These are phyloP conservation scores for Podilymbus podiceps DNA, from an alignment of 2,113 vertebrate genomes.

Conservation along the genomic window DNA sequence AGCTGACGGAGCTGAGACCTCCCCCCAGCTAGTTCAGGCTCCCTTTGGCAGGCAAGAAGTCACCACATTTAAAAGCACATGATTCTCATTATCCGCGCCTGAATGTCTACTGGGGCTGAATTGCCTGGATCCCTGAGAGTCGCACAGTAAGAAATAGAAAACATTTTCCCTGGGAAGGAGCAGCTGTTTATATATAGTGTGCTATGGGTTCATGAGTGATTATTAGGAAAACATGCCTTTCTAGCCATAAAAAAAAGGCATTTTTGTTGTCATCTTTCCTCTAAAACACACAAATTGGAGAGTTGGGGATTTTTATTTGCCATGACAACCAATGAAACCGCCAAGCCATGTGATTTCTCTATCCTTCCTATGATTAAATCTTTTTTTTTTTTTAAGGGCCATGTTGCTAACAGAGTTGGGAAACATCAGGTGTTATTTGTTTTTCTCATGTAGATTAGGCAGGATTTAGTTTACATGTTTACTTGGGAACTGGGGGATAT, in stretches of 20 bases:
- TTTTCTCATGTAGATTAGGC: slow-evolving; percentile 37
- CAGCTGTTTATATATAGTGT: not conserved
- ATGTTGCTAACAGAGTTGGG: not conserved
- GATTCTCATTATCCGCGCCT: not conserved
- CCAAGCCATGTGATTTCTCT: slow-evolving; percentile 25
- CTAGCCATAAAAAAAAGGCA: not conserved
- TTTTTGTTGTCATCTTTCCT: slow-evolving; percentile 8
- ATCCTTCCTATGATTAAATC: not conserved
- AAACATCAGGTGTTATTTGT: slow-evolving; percentile 49
- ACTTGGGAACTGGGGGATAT: not conserved
- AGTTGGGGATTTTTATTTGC: slow-evolving; percentile 45
- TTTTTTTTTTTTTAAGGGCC: not conserved
- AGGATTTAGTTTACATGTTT: slow-evolving; percentile 4
- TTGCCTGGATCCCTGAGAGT: not conserved
- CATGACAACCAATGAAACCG: slow-evolving; percentile 51
- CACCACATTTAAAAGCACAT: not conserved
- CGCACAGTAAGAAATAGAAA: not conserved
- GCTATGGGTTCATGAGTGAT: not conserved
- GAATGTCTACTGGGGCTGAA: not conserved
- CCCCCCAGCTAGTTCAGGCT: not conserved
- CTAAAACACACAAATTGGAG: not conserved
- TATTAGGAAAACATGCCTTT: slow-evolving; percentile 36
- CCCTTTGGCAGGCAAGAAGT: slow-evolving; percentile 1
- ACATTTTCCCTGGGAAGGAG: slow-evolving; percentile 7
- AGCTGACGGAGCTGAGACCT: not conserved